Evolutionary conservation across 2,888 invertebrate species (phyloP).

Genomic region (Chorisops tibialis): DNA sequence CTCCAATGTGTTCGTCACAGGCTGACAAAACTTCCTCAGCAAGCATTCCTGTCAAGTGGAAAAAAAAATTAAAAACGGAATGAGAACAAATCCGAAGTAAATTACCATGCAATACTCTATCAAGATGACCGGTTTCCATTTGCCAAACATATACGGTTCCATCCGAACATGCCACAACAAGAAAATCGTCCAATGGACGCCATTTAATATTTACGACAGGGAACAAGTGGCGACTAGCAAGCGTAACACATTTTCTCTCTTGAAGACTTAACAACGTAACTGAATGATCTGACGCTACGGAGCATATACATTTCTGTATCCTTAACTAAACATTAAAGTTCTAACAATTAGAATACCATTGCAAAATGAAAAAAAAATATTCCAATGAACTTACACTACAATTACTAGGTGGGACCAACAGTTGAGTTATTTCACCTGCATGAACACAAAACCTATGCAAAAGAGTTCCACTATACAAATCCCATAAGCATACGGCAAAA

Average conservation of each 20-base stretch:
- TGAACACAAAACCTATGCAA: constrained; percentile 96
- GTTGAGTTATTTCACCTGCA: constrained; percentile 93
- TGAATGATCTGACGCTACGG: constrained; percentile 96
- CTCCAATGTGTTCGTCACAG: constrained; percentile 76
- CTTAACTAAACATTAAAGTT: constrained; percentile 72
- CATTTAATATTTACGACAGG: constrained; percentile 95
- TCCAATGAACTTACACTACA: constrained; percentile 65
- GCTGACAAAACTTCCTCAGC: constrained; percentile 95
- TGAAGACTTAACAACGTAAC: constrained; percentile 83
- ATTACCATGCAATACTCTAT: constrained; percentile 85
- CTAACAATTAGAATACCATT: constrained; percentile 35
- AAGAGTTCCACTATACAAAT: constrained; percentile 82
- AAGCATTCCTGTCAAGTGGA: constrained; percentile 65
- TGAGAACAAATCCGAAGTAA: not conserved
- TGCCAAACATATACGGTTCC: constrained; percentile 99
- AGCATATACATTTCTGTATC: constrained; percentile 91
- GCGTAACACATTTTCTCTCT: constrained; percentile 90
- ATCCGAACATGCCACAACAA: constrained; percentile 95
- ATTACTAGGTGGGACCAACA: constrained; percentile 90
- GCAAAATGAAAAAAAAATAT: too few species aligned
- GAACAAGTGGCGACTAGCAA: constrained; percentile 85
- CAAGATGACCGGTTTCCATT: constrained; percentile 98
- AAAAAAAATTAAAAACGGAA: constrained; percentile 6
- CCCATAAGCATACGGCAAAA: constrained; percentile 95
- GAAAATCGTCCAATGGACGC: constrained; percentile 96